Evolutionary conservation across 2,113 vertebrate genomes (phyloP), one percentile per base, ranked within the genome.

Genomic region (Gymnocephalus cernua): DNA sequence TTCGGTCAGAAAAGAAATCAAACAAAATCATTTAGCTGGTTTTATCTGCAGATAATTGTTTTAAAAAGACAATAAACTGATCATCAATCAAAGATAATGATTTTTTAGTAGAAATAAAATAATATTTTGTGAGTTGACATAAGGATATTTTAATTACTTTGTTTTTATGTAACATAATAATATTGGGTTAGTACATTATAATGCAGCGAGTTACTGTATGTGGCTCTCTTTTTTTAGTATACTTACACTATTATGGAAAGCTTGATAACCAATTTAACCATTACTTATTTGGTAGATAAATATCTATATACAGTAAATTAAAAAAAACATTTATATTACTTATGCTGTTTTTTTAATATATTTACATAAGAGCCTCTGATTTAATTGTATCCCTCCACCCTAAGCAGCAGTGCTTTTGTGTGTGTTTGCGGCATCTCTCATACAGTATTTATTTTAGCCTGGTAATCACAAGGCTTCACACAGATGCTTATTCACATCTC

Each of bases 401-500:
- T 45, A 25, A 62, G 21, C 47, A 51, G 41, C n/a, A 25, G 21
- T 14, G 48, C 27, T 57, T 35, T n/a, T 13, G 21, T 56, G 25
- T 56, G 38, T 66, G 38, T 67, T 56, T 4, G 11, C 41, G 27
- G 27, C 3, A 2, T 35, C 16, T 50, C 6, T 57, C n/a, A 21
- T 23, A 32, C 51, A 41, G 7, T n/a, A 64, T 72, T 74, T 74
- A 27, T 57, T 72, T 56, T 18, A 85, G 47, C 51, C 11, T 25
- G 64, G 56, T 82, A 77, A 86, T 77, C 29, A 86, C 53, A 48
- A 61, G 19, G 61, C 63, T 77, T 16, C 66, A 61, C 66, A 54
- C 72, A 77, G 59, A 72, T 62, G 35, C 56, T 72, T 54, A 63
- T 80, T 84, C 78, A 78, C 53, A 82, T 54, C 66, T 79, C 18